These are phyloP conservation scores for Aradophagus sp. DNA, from an alignment of 1,140 invertebrate species.

Conservation along the genomic window DNA sequence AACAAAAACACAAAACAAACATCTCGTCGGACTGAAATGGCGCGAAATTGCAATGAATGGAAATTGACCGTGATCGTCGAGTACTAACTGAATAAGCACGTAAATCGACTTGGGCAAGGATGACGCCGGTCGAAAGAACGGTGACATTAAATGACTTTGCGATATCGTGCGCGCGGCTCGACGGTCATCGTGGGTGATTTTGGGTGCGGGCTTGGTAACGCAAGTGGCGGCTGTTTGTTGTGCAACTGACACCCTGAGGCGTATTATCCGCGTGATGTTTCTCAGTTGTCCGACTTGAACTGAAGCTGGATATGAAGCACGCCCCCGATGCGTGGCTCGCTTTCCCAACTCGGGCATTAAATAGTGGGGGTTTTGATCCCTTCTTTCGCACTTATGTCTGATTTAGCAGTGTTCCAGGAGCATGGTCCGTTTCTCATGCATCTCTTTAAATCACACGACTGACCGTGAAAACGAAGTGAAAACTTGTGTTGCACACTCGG, in stretches of 20 bases:
- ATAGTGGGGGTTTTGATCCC: conserved; percentile 72
- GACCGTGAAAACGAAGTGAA: conserved; percentile 60
- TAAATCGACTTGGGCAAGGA: too few relatives aligned
- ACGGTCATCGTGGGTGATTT: too few relatives aligned
- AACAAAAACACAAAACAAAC: too few relatives aligned
- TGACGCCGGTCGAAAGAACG: too few relatives aligned
- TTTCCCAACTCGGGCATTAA: conserved; percentile 68
- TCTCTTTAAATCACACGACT: conserved; percentile 54
- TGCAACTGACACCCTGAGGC: conserved; percentile 28
- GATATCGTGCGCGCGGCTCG: too few relatives aligned
- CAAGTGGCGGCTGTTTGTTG: too few relatives aligned
- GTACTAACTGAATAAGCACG: too few relatives aligned
- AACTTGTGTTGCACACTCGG: conserved; percentile 47
- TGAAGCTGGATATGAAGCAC: conserved; percentile 69
- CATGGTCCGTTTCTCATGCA: conserved; percentile 49
- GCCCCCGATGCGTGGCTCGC: conserved; percentile 70
- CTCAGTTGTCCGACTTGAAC: conserved; percentile 68
- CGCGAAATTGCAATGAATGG: too few relatives aligned
- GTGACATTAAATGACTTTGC: too few relatives aligned
- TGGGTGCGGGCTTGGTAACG: too few relatives aligned
- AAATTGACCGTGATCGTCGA: too few relatives aligned
- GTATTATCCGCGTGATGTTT: conserved; percentile 50
- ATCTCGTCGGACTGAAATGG: too few relatives aligned
- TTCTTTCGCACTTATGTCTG: conserved; percentile 69
- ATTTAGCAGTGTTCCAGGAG: conserved; percentile 46